Evolutionary conservation across 2,797 vertebrate genomes (phyloP), one percentile per base, ranked within the genome.

Genomic region (Coendou prehensilis): DNA sequence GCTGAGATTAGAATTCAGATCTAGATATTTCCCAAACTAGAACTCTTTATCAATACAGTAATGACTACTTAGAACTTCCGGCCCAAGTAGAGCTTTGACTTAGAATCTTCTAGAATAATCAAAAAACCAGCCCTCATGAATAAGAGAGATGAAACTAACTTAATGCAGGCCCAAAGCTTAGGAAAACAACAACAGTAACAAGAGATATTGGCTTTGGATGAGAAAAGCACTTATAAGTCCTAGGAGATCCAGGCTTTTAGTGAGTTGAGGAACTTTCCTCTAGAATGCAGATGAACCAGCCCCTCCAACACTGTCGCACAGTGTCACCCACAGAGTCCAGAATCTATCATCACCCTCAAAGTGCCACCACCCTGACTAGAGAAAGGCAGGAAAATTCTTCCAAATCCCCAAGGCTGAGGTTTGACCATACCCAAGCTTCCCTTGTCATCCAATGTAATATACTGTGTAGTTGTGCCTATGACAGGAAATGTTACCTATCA

Each of bases 1-100:
- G 4, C 15, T 80, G 67, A 81, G 22, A 69, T 83, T 96, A 79
- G 91, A 87, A 91, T 92, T 50, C 37, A 67, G 37, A 73, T 80
- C 75, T 80, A 80, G 22, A 52, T 89, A 2, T 75, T 87, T 87
- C 50, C 63, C 82, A 89, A 23, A 50, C 20, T 73, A 69, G 54
- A 56, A 17, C 4, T 96, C 80, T 75, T n/a, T 22, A 14, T 86
- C 33, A 41, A 11, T 69, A 23, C 54, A 28, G 2, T 92, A 76
- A 17, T 95, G 41, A 76, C 22, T 91, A 20, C 64, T 83, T 80
- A 75, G 56, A 41, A 79, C 20, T 94, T 41, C 9, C 15, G 23
- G 61, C 3, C 57, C 5, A 26, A 41, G 23, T n/a, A 37, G 52
- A 85, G 9, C 20, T 67, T 96, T 94, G 52, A 94, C 28, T 85